These are phyloP conservation scores for Equus quagga DNA, from an alignment of 2,113 vertebrate species.

Conservation along the genomic window DNA sequence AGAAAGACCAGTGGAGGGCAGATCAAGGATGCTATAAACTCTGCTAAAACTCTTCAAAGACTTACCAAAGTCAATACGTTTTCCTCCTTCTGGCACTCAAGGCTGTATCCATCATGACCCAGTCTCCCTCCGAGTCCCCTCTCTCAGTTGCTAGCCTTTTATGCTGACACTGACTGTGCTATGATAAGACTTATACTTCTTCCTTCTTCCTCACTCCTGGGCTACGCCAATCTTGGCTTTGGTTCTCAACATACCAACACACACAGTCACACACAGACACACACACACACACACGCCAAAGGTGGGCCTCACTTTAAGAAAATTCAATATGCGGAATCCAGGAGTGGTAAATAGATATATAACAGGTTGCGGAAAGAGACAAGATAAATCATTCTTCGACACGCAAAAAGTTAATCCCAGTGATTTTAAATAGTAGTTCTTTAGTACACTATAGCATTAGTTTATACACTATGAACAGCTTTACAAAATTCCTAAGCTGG, in stretches of 20 bases:
- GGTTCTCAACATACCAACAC: neutral
- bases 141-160: neutral
- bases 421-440: slow-evolving; percentile 3
- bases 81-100: neutral
- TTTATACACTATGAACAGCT: neutral
- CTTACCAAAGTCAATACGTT: neutral
- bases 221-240: neutral
- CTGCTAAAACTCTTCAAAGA: slow-evolving; percentile 24
- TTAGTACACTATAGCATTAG: neutral
- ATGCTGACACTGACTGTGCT: neutral
- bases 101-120: neutral
- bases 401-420: neutral
- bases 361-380: neutral
- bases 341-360: neutral
- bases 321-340: neutral
- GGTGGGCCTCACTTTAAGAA: neutral
- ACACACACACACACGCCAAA: neutral
- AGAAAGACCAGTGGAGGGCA: neutral
- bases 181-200: neutral
- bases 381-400: slow-evolving; percentile 8
- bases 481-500: neutral
- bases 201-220: neutral
- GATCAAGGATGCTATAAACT: neutral
- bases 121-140: neutral
- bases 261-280: neutral